Percentiles rank a stretch among this genome's conserved stretches.
phyloP scores from a whole-genome alignment of 2,113 vertebrate species.

The Nestor notabilis region DNA sequence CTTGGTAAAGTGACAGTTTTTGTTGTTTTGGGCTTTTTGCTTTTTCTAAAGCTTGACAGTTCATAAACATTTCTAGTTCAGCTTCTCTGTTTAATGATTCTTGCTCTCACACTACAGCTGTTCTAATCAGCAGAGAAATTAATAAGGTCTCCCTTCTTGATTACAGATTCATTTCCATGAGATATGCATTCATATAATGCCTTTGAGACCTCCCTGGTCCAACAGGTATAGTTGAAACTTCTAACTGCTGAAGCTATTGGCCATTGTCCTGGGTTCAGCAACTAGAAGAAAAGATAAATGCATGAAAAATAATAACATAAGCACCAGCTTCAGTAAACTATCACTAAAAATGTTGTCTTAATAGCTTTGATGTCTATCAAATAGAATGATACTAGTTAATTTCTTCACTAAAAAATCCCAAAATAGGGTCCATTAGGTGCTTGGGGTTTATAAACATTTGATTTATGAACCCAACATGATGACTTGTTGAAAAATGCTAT shows the following conservation, averaged over 20 bases:
- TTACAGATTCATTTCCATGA: not conserved
- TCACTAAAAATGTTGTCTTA: not conserved
- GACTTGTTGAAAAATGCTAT: not conserved
- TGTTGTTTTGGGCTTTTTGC: fast-evolving
- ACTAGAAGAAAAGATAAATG: not conserved
- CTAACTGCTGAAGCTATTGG: not conserved
- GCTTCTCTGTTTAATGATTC: not conserved
- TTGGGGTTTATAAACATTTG: not conserved
- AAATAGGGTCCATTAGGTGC: not conserved
- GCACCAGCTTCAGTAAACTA: not conserved
- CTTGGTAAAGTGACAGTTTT: not conserved
- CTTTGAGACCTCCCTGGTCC: not conserved
- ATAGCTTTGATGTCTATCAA: not conserved
- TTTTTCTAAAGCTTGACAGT: not conserved
- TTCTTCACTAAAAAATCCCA: not conserved
- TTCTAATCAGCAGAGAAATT: not conserved
- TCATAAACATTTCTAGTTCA: not conserved
- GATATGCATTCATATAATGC: not conserved
- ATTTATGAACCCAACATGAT: not conserved
- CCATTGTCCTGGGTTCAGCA: not conserved
- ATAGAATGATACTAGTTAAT: not conserved
- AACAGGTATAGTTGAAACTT: not conserved
- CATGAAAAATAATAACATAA: not conserved
- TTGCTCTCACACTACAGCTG: not conserved
- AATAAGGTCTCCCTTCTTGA: not conserved